A percentile compares a stretch with the other conserved stretches of the same genome.
These are phyloP conservation scores for Eubucco bourcierii DNA, from an alignment of 2,113 vertebrate species.

Conservation along the genomic window DNA sequence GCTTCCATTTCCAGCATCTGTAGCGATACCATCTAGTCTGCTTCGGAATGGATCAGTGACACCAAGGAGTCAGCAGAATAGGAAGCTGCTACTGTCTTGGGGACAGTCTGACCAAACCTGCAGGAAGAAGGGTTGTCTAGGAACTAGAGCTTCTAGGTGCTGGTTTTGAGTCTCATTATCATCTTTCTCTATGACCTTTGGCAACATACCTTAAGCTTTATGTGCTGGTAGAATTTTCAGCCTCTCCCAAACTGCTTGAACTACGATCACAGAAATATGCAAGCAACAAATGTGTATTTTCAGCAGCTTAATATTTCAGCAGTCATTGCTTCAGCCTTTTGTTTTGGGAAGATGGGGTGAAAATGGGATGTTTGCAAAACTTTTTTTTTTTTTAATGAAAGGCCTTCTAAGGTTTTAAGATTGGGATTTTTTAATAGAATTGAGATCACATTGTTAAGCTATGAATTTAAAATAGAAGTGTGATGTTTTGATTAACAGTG, in stretches of 20 bases:
- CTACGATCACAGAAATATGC: background rate
- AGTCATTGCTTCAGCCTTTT: background rate
- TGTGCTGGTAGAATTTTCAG: background rate
- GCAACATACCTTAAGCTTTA: background rate
- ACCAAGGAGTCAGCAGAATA: background rate
- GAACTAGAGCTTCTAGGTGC: background rate
- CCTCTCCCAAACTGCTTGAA: fast-evolving
- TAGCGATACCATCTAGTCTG: background rate
- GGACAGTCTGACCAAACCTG: background rate
- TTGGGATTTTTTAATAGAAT: background rate
- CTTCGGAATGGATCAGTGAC: background rate
- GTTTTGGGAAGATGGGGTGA: background rate
- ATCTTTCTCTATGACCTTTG: background rate
- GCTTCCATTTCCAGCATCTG: background rate
- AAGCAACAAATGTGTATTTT: background rate
- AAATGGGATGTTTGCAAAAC: background rate
- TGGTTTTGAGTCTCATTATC: background rate
- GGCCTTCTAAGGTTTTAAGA: background rate
- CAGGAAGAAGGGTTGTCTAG: background rate
- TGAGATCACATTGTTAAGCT: background rate
- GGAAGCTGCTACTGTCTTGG: background rate
- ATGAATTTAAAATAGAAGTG: background rate
- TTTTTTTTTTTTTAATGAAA: background rate
- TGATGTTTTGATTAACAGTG: background rate
- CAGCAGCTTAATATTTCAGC: background rate